A percentile compares a stretch with the other conserved stretches of the same genome.
Evolutionary conservation across 2,888 invertebrate species (phyloP).

Genomic region (Periphyllus acericola): DNA sequence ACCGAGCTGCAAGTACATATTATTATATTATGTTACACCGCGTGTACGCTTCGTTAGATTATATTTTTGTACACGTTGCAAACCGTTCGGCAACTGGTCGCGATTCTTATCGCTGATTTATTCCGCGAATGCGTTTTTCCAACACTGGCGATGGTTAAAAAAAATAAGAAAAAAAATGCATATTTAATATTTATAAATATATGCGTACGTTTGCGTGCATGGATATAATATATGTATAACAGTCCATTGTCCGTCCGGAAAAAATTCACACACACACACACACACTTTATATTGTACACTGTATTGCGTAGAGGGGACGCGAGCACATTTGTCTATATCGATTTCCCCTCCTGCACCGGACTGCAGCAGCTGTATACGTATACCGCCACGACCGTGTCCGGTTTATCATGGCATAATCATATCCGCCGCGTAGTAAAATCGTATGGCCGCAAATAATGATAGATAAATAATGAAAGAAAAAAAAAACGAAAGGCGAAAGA

Average conservation of each 20-base stretch:
- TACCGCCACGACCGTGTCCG: conserved; percentile 6
- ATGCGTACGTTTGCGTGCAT: neutral
- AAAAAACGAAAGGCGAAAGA: neutral
- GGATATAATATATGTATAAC: neutral
- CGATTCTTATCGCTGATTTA: conserved; percentile 23
- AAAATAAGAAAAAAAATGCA: neutral
- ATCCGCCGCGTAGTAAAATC: neutral
- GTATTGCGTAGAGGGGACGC: neutral
- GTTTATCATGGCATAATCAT: conserved; percentile 38
- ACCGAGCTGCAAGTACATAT: too few relatives aligned
- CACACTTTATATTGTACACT: too few relatives aligned
- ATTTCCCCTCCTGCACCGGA: conserved; percentile 15
- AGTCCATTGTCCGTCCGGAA: conserved; percentile 33
- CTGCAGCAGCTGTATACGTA: too few relatives aligned
- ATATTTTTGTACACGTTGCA: neutral
- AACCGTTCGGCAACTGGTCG: neutral
- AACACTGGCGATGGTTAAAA: neutral
- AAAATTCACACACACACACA: neutral
- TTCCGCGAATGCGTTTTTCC: neutral
- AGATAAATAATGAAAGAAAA: neutral
- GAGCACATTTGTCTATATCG: conserved; percentile 17
- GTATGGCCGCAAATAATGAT: conserved; percentile 3
- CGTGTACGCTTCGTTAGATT: neutral
- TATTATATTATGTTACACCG: too few relatives aligned
- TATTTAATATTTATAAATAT: conserved; percentile 9